Evolutionary conservation across 2,113 vertebrate species (phyloP).

Genomic region (Stigmatopora argus): DNA sequence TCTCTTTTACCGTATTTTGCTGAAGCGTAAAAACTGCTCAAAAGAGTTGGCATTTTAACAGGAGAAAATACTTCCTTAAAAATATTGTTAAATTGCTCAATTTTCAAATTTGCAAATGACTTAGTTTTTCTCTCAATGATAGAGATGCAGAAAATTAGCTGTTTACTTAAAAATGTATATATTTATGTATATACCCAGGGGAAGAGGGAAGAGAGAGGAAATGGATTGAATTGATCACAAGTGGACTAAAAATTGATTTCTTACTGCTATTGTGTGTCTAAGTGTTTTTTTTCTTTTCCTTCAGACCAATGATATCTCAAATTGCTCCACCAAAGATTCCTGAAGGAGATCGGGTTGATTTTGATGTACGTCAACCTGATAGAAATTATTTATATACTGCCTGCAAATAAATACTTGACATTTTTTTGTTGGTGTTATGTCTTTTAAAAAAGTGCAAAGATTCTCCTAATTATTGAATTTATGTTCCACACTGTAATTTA

Average conservation of each 20-base stretch:
- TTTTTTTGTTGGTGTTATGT: neutral
- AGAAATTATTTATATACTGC: neutral
- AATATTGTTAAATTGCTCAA: too few relatives aligned
- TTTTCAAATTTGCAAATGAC: too few relatives aligned
- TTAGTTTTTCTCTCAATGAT: too few relatives aligned
- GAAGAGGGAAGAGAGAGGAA: too few relatives aligned
- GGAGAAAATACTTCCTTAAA: neutral
- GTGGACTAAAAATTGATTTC: neutral
- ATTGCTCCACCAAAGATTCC: constrained; percentile 73
- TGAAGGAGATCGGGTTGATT: constrained; percentile 74
- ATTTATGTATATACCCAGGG: too few relatives aligned
- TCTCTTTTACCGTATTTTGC: neutral
- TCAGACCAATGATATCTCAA: constrained; percentile 68
- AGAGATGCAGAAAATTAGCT: too few relatives aligned
- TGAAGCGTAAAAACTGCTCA: neutral
- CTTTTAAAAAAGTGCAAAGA: too few relatives aligned
- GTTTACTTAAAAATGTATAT: too few relatives aligned
- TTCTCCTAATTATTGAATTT: too few relatives aligned
- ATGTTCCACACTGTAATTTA: neutral
- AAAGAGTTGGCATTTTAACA: neutral
- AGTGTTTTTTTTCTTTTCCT: neutral
- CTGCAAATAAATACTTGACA: neutral
- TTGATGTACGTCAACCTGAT: constrained; percentile 62
- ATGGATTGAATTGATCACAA: too few relatives aligned
- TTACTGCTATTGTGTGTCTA: neutral